Evolutionary conservation across 2,113 vertebrate genomes (phyloP), one percentile per base, ranked within the genome.

Genomic region (Pleuronectes platessa): DNA sequence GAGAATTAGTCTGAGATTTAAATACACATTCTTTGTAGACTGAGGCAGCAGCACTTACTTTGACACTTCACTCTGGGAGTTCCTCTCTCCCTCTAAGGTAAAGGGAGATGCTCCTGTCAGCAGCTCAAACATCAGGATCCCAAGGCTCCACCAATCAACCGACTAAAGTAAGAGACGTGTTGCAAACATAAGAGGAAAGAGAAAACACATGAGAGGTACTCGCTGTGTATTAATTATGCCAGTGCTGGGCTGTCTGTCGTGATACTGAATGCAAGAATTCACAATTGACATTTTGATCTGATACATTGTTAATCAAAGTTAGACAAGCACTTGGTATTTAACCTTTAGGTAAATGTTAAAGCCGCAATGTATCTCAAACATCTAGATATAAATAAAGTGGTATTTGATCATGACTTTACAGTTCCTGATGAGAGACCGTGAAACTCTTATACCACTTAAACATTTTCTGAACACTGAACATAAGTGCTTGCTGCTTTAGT

Each of bases 81-180:
- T 97, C 85, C 94, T 95, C 88, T 97, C 96, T 3, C 97, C 97
- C 91, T 97, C 97, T 89, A 97, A 78, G 2, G 97, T 97, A 82
- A 97, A 97, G 11, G 97, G 96, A 21, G 97, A 97, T 0, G 97
- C 96, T 35, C 97, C 97, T 0, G 96, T 97, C 85, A 97, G 92
- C 65, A 97, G 93, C 90, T 97, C 96, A 27, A 97, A 97, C 90
- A 97, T 95, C 78, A 97, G 88, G 89, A 97, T 97, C 3, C 97
- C 97, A 51, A 97, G 89, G 76, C 96, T 97, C 97, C 97, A 97
- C 97, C 97, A 97, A 88, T 97, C 97, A 71, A 97, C 97, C 0
- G 95, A 95, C 96, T 97, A 68, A 60, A 59, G 23, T 2, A 49
- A 27, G 65, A 54, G 3, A 80, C 0, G n/a, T 11, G 18, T 47